Conservation (phyloP, 2,888 invertebrate genomes). For the Hypsopygia costalis region DNA sequence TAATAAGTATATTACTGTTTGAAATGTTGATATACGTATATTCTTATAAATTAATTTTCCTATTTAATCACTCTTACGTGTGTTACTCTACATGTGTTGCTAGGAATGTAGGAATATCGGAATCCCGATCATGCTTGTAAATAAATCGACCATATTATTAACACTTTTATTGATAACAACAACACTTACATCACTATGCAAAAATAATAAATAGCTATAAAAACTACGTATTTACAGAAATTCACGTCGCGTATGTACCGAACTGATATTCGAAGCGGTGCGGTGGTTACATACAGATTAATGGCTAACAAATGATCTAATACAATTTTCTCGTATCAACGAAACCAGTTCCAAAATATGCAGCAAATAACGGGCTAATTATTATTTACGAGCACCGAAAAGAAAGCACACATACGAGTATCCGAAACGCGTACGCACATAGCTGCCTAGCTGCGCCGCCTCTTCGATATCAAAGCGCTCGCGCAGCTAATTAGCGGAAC, state of each 20-base stretch:
- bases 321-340: constrained; percentile 28
- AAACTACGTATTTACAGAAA: constrained; percentile 68
- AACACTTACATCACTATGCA: constrained; percentile 50
- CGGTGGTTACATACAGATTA: constrained; percentile 15
- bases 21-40: too few species aligned
- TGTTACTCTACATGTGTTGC: too few species aligned
- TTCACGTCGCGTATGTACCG: constrained; percentile 48
- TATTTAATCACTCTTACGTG: too few species aligned
- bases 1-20: too few species aligned
- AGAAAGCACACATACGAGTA: constrained; percentile 48
- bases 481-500: constrained; percentile 51
- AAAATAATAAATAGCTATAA: constrained; percentile 65
- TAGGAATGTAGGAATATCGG: too few species aligned
- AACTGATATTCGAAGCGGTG: constrained; percentile 8
- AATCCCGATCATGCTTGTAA: constrained; percentile 2
- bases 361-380: constrained; percentile 32
- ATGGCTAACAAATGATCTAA: constrained; percentile 9
- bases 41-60: too few species aligned
- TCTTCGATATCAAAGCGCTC: constrained; percentile 32
- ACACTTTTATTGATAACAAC: constrained; percentile 47
- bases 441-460: constrained; percentile 13
- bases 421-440: constrained; percentile 35
- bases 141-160: constrained; percentile 15
- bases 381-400: constrained; percentile 46
- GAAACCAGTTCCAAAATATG: constrained; percentile 13